A percentile compares a stretch with the other conserved stretches of the same genome.
Conservation (phyloP, 2,888 invertebrate genomes). For the Heterodera filipjevi region DNA sequence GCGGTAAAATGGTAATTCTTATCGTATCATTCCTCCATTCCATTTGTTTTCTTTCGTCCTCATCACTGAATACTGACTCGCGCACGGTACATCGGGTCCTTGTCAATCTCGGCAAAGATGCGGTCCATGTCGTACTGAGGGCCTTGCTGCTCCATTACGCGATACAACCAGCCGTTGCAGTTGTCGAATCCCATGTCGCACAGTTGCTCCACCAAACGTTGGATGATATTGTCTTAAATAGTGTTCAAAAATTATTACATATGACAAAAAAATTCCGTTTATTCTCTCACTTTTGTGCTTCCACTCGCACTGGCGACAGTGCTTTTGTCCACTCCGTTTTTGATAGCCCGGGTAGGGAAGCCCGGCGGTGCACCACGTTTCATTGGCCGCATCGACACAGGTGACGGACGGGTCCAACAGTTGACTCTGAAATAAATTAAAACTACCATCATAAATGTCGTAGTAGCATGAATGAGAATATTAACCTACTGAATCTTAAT, state of each 20-base stretch:
- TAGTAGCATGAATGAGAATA: too few relatives aligned
- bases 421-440: too few relatives aligned
- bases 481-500: too few relatives aligned
- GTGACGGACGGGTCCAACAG: neutral
- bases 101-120: constrained; percentile 30
- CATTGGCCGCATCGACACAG: constrained; percentile 15
- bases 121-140: constrained; percentile 32
- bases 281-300: constrained; percentile 15
- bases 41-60: neutral
- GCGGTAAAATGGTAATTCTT: too few relatives aligned
- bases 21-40: neutral
- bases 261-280: too few relatives aligned
- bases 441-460: neutral
- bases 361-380: constrained; percentile 34
- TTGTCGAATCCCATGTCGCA: constrained; percentile 43
- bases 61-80: neutral
- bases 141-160: constrained; percentile 30
- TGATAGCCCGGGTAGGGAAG: constrained; percentile 26
- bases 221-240: neutral
- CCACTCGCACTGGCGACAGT: constrained; percentile 20
- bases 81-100: constrained; percentile 24
- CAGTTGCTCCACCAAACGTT: constrained; percentile 30
- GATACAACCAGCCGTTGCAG: constrained; percentile 40
- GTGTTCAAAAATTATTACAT: too few relatives aligned
- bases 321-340: neutral